Evolutionary conservation across 2,888 invertebrate genomes (phyloP), one percentile per base, ranked within the genome.

Genomic region (Melanophora roralis): DNA sequence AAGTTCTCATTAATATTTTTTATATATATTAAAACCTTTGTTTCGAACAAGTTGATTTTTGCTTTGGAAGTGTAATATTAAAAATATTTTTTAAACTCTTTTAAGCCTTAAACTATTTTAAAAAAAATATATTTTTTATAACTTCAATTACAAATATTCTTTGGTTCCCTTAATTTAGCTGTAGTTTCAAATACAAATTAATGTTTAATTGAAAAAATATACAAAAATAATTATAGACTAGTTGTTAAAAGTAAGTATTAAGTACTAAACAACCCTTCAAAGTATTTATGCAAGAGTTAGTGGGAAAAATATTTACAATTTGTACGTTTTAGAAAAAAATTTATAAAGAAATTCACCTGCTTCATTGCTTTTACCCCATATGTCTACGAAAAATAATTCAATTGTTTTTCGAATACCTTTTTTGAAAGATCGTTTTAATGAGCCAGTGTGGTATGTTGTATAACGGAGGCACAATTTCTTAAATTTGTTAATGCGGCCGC

Each of bases 401-500:
- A n/a, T n/a, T n/a, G n/a, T n/a, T n/a, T n/a, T n/a, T n/a, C n/a
- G n/a, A n/a, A n/a, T n/a, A n/a, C n/a, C n/a, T n/a, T n/a, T n/a
- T n/a, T 21, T 32, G 1, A 19, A 11, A 38, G 27, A 69, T 23
- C 14, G 60, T 71, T 27, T 84, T 82, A 88, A 57, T 88, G 88
- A 43, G 88, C 89, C 82, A 89, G 86, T 45, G 90, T 90, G 45
- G 90, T 90, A 83, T 90, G 90, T 81, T 89, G 89, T 68, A 90
- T 90, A 82, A 90, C 90, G n/a, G 90, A 90, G 57, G 90, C 88
- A 75, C 90, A 90, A 82, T 89, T 89, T 21, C 90, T 84, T 21
- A 90, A 81, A 83, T 90, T 89, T 2, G 90, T 89, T 40, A 90
- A 79, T 3, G 90, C 90, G 5, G 90, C 87, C 1, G 90, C 90